Evolutionary conservation across 2,113 vertebrate genomes (phyloP).

Genomic region (Elgaria multicarinata): DNA sequence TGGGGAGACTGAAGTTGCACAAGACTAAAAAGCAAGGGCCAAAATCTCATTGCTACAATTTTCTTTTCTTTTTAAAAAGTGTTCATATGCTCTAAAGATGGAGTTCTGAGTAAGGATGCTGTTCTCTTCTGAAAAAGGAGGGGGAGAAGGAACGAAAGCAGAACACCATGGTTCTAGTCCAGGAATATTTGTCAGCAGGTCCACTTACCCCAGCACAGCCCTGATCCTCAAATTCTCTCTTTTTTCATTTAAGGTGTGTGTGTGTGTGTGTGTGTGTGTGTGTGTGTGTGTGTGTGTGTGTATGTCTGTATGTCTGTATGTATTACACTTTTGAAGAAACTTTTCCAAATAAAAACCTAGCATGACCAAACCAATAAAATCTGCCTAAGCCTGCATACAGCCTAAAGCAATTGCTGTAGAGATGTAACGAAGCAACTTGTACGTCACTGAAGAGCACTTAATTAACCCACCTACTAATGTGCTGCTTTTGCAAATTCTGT

Average conservation of each 20-base stretch:
- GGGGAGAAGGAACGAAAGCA: not conserved
- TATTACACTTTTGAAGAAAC: constrained; percentile 15
- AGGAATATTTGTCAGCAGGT: not conserved
- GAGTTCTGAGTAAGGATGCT: not conserved
- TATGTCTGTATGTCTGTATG: no score
- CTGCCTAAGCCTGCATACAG: constrained; percentile 33
- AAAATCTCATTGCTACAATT: not conserved
- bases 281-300: not conserved
- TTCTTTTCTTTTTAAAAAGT: not conserved
- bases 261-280: no score
- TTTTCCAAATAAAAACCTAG: constrained; percentile 14
- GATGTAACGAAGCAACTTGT: not conserved
- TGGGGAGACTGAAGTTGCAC: not conserved
- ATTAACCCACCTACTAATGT: constrained; percentile 2
- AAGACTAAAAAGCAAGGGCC: not conserved
- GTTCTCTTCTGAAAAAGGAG: not conserved
- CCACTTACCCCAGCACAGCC: not conserved
- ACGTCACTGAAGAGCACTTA: constrained; percentile 25
- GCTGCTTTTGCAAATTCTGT: constrained; percentile 17
- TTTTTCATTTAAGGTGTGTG: not conserved
- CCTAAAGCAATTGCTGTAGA: constrained; percentile 31
- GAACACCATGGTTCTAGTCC: not conserved
- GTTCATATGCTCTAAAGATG: not conserved
- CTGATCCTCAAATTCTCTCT: not conserved
- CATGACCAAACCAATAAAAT: constrained; percentile 17